A percentile compares a stretch with the other conserved stretches of the same genome.
phyloP scores from a whole-genome alignment of 2,888 invertebrate genomes.

The Dryococelus australis region DNA sequence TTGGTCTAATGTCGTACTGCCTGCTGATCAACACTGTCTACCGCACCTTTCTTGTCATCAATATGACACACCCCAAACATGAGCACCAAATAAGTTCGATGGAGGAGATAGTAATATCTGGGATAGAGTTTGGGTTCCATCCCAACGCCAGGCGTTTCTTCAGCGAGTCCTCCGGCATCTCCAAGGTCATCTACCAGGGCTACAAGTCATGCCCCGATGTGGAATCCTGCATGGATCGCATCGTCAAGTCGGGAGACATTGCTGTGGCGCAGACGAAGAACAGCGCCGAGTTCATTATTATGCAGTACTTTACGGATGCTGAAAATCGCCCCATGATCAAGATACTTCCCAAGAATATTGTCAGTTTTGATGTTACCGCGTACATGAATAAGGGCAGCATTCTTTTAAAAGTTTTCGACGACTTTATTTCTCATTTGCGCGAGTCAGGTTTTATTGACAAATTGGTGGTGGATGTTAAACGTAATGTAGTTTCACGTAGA shows the following conservation, averaged over 20 bases:
- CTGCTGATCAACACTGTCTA: constrained; percentile 33
- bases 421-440: background rate
- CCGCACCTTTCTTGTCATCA: constrained; percentile 32
- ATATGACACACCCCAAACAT: constrained; percentile 28
- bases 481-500: background rate
- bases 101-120: constrained; percentile 34
- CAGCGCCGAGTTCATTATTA: background rate
- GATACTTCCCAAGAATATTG: background rate
- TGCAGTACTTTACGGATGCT: background rate
- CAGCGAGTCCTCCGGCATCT: background rate
- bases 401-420: background rate
- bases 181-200: background rate
- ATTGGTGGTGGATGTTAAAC: background rate
- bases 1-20: constrained; percentile 26
- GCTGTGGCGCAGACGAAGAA: background rate
- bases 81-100: constrained; percentile 27
- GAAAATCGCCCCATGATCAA: background rate
- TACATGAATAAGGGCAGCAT: background rate
- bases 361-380: background rate
- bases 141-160: background rate
- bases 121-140: constrained; percentile 30
- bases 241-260: background rate
- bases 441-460: background rate
- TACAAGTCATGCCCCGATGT: background rate
- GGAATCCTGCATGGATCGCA: background rate